Evolutionary conservation across 1,140 invertebrate species (phyloP), one percentile per base, ranked within the genome.

Genomic region (Chelonus insularis): DNA sequence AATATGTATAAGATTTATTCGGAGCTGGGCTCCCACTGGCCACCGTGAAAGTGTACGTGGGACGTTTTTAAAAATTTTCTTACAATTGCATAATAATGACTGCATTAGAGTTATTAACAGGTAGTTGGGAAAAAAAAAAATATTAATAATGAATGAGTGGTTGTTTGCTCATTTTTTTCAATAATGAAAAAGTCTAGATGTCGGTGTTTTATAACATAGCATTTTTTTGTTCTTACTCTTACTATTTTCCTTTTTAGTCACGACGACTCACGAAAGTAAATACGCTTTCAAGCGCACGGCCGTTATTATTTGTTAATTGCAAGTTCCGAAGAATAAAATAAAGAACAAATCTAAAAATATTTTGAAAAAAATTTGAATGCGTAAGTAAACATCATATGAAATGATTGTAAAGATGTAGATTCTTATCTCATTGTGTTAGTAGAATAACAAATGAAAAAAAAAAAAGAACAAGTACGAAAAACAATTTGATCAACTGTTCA

Each of bases 1-100:
- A 77, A 71, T 73, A 69, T 74, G 72, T 75, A 74, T 79, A 78
- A 79, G 69, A 79, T 79, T 78, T 76, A 80, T 76, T 79, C 75
- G 77, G 77, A 79, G 77, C 78, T 80, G 77, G 79, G 77, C 78
- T 79, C 77, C 74, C 71, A 74, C 72, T 68, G 73, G 72, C 72
- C 72, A 78, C 69, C 47, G 65, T 67, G 68, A 70, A 73, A 74
- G 70, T 73, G 72, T 72, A 73, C 70, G 71, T 76, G 76, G 76
- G 76, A 72, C 72, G 74, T 79, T 79, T 80, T 78, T 77, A 77
- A 77, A 32, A 36, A 54, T 67, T 75, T 77, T 74, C 70, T 79
- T 79, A 80, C 77, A 73, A 76, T 73, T 79, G 75, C 76, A 79
- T 80, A 80, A 77, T 78, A 74, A 73, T 75, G 62, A 71, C 57